Evolutionary conservation across 2,888 invertebrate genomes (phyloP).

Genomic region (Eilema caniola): DNA sequence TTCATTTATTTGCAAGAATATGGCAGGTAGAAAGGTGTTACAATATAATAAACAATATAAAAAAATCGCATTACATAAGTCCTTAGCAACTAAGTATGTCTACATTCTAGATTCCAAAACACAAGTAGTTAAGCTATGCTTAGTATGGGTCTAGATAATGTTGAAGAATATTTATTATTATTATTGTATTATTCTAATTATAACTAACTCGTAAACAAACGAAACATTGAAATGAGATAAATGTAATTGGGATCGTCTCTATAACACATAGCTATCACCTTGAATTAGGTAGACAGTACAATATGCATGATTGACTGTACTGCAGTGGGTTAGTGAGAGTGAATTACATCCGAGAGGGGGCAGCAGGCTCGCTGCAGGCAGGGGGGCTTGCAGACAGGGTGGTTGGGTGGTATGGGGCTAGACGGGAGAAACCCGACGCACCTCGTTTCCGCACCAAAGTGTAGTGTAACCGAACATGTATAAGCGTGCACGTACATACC

Average conservation of each 20-base stretch:
- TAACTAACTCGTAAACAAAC: neutral
- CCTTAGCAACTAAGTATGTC: too few relatives aligned
- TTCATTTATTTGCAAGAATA: too few relatives aligned
- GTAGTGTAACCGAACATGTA: slow-evolving; percentile 61
- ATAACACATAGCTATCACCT: slow-evolving; percentile 62
- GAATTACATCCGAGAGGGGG: slow-evolving; percentile 76
- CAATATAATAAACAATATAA: neutral
- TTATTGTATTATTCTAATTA: too few relatives aligned
- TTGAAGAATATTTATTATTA: too few relatives aligned
- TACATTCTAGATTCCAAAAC: too few relatives aligned
- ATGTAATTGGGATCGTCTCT: slow-evolving; percentile 21
- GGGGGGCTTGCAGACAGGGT: slow-evolving; percentile 76
- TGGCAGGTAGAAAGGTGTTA: too few relatives aligned
- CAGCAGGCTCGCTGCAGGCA: slow-evolving; percentile 53
- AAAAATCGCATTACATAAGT: too few relatives aligned
- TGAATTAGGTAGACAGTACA: slow-evolving; percentile 76
- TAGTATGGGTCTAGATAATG: too few relatives aligned
- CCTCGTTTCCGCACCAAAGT: slow-evolving; percentile 80
- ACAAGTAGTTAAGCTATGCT: too few relatives aligned
- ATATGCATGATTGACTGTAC: slow-evolving; percentile 83
- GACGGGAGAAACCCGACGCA: slow-evolving; percentile 83
- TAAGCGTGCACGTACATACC: slow-evolving; percentile 63
- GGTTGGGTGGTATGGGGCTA: slow-evolving; percentile 78
- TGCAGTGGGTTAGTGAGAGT: slow-evolving; percentile 88
- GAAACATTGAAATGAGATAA: neutral